Evolutionary conservation across 2,113 vertebrate genomes (phyloP).

Genomic region (Nibea albiflora): DNA sequence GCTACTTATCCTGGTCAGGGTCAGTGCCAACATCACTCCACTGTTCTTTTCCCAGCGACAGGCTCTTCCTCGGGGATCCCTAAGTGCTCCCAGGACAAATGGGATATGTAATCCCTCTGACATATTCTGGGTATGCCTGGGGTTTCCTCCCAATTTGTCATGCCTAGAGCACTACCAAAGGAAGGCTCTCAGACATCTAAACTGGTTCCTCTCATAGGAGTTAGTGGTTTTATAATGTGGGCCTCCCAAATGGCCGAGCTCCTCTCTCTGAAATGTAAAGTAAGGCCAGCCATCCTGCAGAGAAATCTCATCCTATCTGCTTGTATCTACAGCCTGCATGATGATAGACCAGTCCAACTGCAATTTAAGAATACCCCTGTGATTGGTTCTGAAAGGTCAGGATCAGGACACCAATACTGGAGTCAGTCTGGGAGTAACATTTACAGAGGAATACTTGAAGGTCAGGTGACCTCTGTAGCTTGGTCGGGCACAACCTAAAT

Average conservation of each 20-base stretch:
- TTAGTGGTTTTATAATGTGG: conserved; percentile 5
- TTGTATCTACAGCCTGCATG: neutral
- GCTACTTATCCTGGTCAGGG: conserved; percentile 21
- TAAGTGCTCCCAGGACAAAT: conserved; percentile 45
- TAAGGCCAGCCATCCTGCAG: conserved; percentile 1
- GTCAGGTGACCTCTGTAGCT: conserved; percentile 8
- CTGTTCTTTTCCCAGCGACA: conserved; percentile 44
- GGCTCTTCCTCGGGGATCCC: conserved; percentile 40
- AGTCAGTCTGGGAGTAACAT: neutral
- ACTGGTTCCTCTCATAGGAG: conserved; percentile 20
- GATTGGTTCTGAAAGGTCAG: neutral
- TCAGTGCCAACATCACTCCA: conserved; percentile 28
- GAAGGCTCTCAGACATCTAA: conserved; percentile 45
- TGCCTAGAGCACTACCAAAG: conserved; percentile 40
- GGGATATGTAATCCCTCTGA: conserved; percentile 45
- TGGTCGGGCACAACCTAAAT: neutral
- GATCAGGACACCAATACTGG: neutral
- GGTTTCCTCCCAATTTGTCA: conserved; percentile 49
- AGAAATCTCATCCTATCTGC: conserved; percentile 7
- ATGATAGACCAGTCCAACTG: neutral
- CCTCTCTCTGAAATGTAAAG: conserved; percentile 40
- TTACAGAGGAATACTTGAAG: neutral
- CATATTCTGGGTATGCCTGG: conserved; percentile 42
- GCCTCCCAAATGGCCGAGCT: conserved; percentile 35
- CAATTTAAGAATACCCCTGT: neutral